Evolutionary conservation across 2,797 vertebrate species (phyloP), one percentile per base, ranked within the genome.

Genomic region (Bovichtus diacanthus): DNA sequence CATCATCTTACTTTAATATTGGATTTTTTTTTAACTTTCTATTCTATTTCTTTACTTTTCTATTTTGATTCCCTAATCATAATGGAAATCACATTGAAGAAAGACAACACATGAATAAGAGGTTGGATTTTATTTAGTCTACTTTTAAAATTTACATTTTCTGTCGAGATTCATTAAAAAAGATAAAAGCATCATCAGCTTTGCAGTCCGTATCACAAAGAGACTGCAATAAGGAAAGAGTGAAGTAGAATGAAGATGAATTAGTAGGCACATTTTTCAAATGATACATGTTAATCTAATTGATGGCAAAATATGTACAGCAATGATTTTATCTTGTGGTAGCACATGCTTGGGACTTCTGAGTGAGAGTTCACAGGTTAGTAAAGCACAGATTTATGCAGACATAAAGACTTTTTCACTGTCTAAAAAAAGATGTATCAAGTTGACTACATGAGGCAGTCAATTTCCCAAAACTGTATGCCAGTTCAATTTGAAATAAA

Each of bases 61-160:
- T 18, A 25, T n/a, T 50, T 46, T 3, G 7, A 71, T 41, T 25
- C 34, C 23, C 9, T n/a, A 31, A 36, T 47, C 8, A 69, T 8
- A 5, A 15, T 19, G 61, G 1, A 46, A 70, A 51, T 55, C 29
- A 21, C 11, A 59, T 0, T 66, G n/a, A 78, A 54, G 10, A 84
- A 36, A 78, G 29, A 75, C 25, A 31, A 74, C 72, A 76, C 65
- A 31, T 58, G 62, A 66, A 58, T 89, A 80, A 88, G 83, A 88
- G 87, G 86, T 80, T 91, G 80, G 74, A 86, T 93, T 95, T 95
- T 96, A 95, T 95, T 95, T 92, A 94, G 93, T 94, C 92, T 88
- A 94, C 90, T 88, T 94, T 95, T 91, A 91, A 94, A 95, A 94
- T 95, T 84, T 92, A 94, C 93, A 94, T 90, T 93, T 94, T 92